These are phyloP conservation scores for Bradypus variegatus DNA, from an alignment of 2,797 vertebrate genomes.

Conservation along the genomic window DNA sequence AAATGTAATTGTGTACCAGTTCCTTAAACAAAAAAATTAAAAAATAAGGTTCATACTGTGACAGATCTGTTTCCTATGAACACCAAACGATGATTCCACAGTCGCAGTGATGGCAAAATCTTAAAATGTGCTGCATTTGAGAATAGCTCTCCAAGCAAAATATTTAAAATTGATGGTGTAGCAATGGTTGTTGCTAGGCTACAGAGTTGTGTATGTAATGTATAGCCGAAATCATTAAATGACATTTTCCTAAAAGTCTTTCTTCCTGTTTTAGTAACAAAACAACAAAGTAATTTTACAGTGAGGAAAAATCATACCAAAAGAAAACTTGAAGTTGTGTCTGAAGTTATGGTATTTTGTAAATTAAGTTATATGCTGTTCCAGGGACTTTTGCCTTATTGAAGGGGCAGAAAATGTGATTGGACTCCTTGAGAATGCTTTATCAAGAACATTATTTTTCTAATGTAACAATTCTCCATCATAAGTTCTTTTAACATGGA, in stretches of 20 bases:
- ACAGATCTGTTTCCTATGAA: constrained; percentile 79
- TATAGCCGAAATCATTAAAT: constrained; percentile 71
- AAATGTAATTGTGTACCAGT: constrained; percentile 78
- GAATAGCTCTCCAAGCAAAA: constrained; percentile 71
- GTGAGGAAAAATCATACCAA: constrained; percentile 74
- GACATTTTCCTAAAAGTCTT: constrained; percentile 69
- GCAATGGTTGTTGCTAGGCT: constrained; percentile 66
- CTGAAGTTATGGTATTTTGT: constrained; percentile 78
- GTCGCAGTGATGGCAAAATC: constrained; percentile 68
- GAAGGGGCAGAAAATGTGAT: constrained; percentile 77
- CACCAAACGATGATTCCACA: constrained; percentile 71
- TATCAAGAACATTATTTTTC: constrained; percentile 84
- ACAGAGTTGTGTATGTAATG: constrained; percentile 69
- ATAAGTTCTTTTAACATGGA: constrained; percentile 76
- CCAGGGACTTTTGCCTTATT: constrained; percentile 80
- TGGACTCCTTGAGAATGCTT: constrained; percentile 79
- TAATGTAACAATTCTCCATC: constrained; percentile 79
- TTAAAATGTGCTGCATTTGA: constrained; percentile 67
- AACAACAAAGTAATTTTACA: constrained; percentile 67
- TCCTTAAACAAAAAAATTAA: constrained; percentile 62
- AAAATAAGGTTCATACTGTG: constrained; percentile 70
- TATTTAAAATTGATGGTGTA: constrained; percentile 57
- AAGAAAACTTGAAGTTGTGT: constrained; percentile 80
- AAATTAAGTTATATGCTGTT: constrained; percentile 80
- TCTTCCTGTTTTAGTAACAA: constrained; percentile 72